Conservation (phyloP, 2,113 vertebrate species). For the Ochotona princeps region DNA sequence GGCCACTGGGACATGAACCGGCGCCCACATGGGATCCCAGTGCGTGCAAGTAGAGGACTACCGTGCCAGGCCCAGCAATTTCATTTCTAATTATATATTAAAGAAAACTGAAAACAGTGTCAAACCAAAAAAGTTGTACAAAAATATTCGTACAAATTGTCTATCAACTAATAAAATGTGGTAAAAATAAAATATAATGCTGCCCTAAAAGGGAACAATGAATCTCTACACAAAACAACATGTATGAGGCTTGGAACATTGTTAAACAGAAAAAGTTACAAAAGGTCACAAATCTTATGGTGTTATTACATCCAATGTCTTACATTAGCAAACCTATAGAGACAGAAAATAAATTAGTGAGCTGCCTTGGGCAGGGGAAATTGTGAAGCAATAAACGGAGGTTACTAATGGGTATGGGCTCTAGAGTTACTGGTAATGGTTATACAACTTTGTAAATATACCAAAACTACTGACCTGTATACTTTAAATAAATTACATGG, state of each 20-base stretch:
- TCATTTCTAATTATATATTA: neutral
- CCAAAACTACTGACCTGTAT: neutral
- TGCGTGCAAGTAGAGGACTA: too few species aligned
- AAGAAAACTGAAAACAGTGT: neutral
- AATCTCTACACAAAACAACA: neutral
- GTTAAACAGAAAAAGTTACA: constrained; percentile 2
- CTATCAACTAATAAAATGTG: neutral
- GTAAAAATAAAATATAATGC: neutral
- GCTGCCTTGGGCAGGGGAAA: neutral
- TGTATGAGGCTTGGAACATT: neutral
- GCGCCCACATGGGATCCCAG: too few species aligned
- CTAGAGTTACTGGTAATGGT: neutral
- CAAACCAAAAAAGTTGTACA: neutral
- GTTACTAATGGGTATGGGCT: neutral
- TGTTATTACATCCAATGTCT: constrained; percentile 1
- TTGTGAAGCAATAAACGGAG: neutral
- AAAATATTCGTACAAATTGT: neutral
- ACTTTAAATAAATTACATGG: neutral
- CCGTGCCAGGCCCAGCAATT: neutral
- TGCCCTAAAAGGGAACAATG: neutral
- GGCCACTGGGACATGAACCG: too few species aligned
- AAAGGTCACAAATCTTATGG: neutral
- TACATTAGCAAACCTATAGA: constrained; percentile 25
- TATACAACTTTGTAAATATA: neutral
- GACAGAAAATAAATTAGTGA: neutral